These are phyloP conservation scores for Hirundichthys speculiger DNA, from an alignment of 2,113 vertebrate species.

Conservation along the genomic window DNA sequence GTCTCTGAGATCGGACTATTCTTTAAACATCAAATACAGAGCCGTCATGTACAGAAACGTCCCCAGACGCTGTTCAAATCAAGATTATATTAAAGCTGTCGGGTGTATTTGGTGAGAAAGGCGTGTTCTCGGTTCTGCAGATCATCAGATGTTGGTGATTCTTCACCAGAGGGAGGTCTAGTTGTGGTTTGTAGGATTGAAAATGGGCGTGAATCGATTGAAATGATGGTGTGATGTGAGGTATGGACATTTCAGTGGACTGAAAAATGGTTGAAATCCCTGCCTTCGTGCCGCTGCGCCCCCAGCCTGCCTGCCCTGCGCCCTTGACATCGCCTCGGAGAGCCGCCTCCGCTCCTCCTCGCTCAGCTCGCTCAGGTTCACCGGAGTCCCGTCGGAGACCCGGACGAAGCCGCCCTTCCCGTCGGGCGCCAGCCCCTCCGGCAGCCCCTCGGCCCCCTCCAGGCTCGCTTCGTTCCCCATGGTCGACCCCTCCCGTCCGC, in stretches of 20 bases:
- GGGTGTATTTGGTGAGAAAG: not conserved
- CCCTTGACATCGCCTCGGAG: constrained; percentile 92
- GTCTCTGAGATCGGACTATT: constrained; percentile 41
- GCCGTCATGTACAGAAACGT: not conserved
- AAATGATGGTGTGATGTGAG: constrained; percentile 17
- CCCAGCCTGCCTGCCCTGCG: constrained; percentile 89
- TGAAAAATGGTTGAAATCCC: constrained; percentile 46
- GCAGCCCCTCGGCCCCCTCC: constrained; percentile 90
- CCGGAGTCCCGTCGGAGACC: constrained; percentile 85
- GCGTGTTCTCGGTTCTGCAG: constrained; percentile 4
- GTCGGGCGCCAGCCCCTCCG: constrained; percentile 87
- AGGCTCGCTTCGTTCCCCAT: constrained; percentile 98
- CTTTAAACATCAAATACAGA: constrained; percentile 9
- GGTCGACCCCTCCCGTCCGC: constrained; percentile 76
- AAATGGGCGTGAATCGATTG: constrained; percentile 67
- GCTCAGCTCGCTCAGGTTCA: constrained; percentile 90
- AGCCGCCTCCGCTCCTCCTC: constrained; percentile 92
- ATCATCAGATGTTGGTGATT: constrained; percentile 19
- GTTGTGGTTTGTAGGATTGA: constrained; percentile 29
- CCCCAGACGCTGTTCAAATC: not conserved
- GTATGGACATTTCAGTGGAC: constrained; percentile 2
- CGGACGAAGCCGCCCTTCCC: constrained; percentile 83
- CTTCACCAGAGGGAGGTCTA: constrained; percentile 13
- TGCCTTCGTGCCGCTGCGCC: constrained; percentile 87
- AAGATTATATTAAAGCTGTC: no score